phyloP scores from a whole-genome alignment of 2,797 vertebrate species.

The Natrix natrix region DNA sequence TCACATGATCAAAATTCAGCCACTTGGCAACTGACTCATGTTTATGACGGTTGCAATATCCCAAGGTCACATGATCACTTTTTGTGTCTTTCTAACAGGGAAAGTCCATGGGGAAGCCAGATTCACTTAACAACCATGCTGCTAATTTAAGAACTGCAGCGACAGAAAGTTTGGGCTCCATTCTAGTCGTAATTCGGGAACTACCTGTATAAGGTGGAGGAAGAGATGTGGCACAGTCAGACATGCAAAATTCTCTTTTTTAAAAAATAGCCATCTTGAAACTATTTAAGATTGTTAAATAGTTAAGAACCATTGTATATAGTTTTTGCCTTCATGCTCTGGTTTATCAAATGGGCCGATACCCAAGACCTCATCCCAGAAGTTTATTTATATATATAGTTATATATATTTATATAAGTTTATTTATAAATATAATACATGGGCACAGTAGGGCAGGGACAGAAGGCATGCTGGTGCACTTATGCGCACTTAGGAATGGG shows the following conservation, averaged over 20 bases:
- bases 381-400: not conserved
- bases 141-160: not conserved
- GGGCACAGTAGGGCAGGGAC: too few species aligned
- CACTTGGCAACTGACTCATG: too few species aligned
- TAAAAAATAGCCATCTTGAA: not conserved
- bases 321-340: not conserved
- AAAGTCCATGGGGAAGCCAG: not conserved
- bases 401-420: too few species aligned
- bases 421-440: too few species aligned
- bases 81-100: too few species aligned
- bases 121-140: not conserved
- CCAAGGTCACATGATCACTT: too few species aligned
- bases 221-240: not conserved
- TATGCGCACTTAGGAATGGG: too few species aligned
- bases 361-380: not conserved
- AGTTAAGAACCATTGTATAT: not conserved
- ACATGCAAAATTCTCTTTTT: not conserved
- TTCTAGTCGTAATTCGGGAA: not conserved
- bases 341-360: not conserved
- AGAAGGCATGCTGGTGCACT: too few species aligned
- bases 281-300: too few species aligned
- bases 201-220: not conserved
- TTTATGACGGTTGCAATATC: too few species aligned
- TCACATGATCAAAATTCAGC: too few species aligned
- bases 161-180: not conserved